A percentile compares a stretch with the other conserved stretches of the same genome.
phyloP scores from a whole-genome alignment of 2,113 vertebrate species.

The Neodon shergylaensis region DNA sequence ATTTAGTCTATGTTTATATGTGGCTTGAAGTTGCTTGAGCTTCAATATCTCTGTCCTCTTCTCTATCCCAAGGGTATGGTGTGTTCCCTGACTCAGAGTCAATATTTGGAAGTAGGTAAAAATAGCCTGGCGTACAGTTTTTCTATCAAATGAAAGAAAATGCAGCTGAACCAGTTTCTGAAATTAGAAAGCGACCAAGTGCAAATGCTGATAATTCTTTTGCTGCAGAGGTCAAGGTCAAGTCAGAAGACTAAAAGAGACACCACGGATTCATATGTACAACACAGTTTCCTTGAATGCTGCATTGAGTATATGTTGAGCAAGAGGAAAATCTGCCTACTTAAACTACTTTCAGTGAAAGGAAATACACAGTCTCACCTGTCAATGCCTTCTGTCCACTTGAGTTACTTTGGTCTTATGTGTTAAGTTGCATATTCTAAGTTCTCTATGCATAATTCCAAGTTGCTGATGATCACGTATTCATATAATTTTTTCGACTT shows the following conservation, averaged over 20 bases:
- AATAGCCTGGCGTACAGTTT: neutral
- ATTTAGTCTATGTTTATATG: neutral
- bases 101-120: slow-evolving; percentile 29
- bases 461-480: neutral
- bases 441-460: neutral
- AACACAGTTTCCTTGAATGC: neutral
- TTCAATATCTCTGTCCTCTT: slow-evolving; percentile 7
- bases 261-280: neutral
- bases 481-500: neutral
- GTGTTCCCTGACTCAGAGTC: slow-evolving; percentile 53
- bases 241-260: neutral
- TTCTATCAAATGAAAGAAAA: slow-evolving; percentile 19
- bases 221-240: neutral
- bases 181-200: neutral
- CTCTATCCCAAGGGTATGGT: neutral
- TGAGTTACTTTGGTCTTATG: neutral
- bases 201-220: neutral
- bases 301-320: neutral
- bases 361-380: neutral
- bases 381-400: neutral
- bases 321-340: neutral
- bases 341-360: neutral
- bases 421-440: neutral
- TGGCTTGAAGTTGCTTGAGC: neutral
- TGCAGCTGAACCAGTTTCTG: neutral